Base-by-base conservation (phyloP, 2,888 invertebrate species). In the Hyles lineata region DNA sequence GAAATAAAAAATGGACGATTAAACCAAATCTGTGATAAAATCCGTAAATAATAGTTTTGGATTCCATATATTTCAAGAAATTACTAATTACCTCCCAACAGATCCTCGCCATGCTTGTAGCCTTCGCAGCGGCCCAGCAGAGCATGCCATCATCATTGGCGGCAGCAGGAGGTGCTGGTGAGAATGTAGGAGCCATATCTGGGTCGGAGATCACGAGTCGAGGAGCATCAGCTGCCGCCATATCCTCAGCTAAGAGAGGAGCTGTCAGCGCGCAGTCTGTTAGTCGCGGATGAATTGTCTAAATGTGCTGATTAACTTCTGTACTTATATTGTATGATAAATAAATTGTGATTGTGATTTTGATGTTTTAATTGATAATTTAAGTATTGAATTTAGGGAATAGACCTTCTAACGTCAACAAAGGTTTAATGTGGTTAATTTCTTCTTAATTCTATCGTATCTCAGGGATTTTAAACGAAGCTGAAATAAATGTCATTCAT, bases 41-140 rank as follows among this genome's bases (percentile, higher is more conserved):
- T n/a, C n/a, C n/a, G n/a, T n/a, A n/a, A n/a, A n/a, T n/a, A n/a
- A n/a, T n/a, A n/a, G n/a, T n/a, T n/a, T n/a, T n/a, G n/a, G n/a
- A n/a, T 29, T 29, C 29, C 21, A 19, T 58, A n/a, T 58, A 9
- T n/a, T 58, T n/a, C 58, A n/a, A 6, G 35, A 6, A 58, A 5
- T n/a, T 21, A n/a, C 58, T 21, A 50, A 43, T 6, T 67, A 6
- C 29, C 60, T 3, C 19, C 19, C n/a, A 32, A 67, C 59, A 72
- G 72, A 72, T 72, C n/a, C 23, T 72, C 67, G 72, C 72, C 23
- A 43, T 72, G 72, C 23, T 69, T 25, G 8, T 72, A 21, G 35
- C 69, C 25, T 19, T 69, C 19, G 69, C 19, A 2, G 32, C 67
- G 59, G 50, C 69, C 4, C 8, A 69, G 0, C 35, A 35, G 43